Evolutionary conservation across 2,888 invertebrate species (phyloP).

Genomic region (Perdita meconis): DNA sequence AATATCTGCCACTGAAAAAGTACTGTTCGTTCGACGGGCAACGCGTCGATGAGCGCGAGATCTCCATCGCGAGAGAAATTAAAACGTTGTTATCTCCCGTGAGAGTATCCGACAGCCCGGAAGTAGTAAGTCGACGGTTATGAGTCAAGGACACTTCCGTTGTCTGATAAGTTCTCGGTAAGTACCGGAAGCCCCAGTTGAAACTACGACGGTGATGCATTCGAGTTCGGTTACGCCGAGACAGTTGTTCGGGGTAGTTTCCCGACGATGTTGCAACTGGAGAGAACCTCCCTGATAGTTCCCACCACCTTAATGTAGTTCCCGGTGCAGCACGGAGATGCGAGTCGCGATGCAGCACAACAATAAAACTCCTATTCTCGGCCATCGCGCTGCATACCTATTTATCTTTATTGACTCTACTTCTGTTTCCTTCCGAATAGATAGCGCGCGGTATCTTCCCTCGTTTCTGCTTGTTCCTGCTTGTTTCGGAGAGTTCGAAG

Average conservation of each 20-base stretch:
- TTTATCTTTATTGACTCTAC: slow-evolving; percentile 14
- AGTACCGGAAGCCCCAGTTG: slow-evolving; percentile 58
- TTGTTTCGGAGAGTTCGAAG: too few species aligned
- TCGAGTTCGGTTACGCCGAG: slow-evolving; percentile 63
- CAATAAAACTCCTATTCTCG: slow-evolving; percentile 39
- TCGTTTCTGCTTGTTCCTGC: not conserved
- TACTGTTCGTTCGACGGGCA: too few species aligned
- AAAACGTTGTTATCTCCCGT: slow-evolving; percentile 29
- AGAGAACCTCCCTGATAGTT: slow-evolving; percentile 46
- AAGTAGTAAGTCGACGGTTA: slow-evolving; percentile 64
- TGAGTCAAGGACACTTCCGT: slow-evolving; percentile 66
- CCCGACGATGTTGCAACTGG: slow-evolving; percentile 47
- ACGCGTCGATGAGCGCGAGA: not conserved
- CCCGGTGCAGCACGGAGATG: slow-evolving; percentile 11
- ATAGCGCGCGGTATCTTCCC: slow-evolving; percentile 1
- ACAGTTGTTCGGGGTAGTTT: slow-evolving; percentile 65
- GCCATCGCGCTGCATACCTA: slow-evolving; percentile 3
- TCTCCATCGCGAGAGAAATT: not conserved
- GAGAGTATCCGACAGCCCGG: slow-evolving; percentile 33
- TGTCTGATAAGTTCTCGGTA: slow-evolving; percentile 65
- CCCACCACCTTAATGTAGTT: slow-evolving; percentile 55
- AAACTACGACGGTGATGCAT: slow-evolving; percentile 64
- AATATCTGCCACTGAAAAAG: too few species aligned
- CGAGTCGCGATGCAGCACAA: slow-evolving; percentile 7
- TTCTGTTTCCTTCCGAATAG: not conserved